Base-by-base conservation (phyloP, 2,888 invertebrate species). In the Drosophila merina region DNA sequence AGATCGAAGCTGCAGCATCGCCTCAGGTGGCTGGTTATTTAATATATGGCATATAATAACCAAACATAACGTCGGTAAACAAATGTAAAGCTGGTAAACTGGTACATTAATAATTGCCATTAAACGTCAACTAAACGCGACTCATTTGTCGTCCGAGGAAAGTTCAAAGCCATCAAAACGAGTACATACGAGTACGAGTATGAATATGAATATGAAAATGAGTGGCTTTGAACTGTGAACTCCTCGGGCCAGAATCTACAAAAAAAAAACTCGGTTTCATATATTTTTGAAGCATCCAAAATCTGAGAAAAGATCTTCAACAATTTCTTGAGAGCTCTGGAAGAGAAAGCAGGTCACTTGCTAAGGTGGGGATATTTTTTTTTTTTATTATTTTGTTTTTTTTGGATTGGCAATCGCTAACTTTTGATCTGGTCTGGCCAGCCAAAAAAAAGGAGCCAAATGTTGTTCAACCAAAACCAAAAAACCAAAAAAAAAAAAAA, bases 301-400 rank as follows among this genome's bases (percentile, higher is more conserved):
- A 25, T 40, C 40, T 20, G 40, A 40, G 40, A 40, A 44, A 70
- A 30, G 7, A 51, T 55, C 57, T 69, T 48, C 42, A 68, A 28
- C 51, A 51, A 70, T 57, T 57, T 66, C 42, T 50, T 51, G 20
- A 73, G 55, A 58, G 68, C 48, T 55, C 48, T 59, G 54, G 78
- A 80, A 84, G 87, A 86, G 80, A 80, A 80, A 86, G 80, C 87
- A 71, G 87, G 87, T 80, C 80, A 83, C 67, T 77, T 83, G 63
- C 59, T 59, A 77, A 81, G 78, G 69, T 66, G 66, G 70, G 66
- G 81, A 42, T 42, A 14, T 42, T 42, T 25, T 25, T 44, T 10
- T 44, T 25, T 25, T 44, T 44, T 25, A 10, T 44, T 20, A 3
- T 14, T 14, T 7, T 4, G n/a, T 4, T 2, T 44, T 44, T 44